A percentile compares a stretch with the other conserved stretches of the same genome.
These are phyloP conservation scores for Phoeniculus purpureus DNA, from an alignment of 2,797 vertebrate genomes.

Conservation along the genomic window DNA sequence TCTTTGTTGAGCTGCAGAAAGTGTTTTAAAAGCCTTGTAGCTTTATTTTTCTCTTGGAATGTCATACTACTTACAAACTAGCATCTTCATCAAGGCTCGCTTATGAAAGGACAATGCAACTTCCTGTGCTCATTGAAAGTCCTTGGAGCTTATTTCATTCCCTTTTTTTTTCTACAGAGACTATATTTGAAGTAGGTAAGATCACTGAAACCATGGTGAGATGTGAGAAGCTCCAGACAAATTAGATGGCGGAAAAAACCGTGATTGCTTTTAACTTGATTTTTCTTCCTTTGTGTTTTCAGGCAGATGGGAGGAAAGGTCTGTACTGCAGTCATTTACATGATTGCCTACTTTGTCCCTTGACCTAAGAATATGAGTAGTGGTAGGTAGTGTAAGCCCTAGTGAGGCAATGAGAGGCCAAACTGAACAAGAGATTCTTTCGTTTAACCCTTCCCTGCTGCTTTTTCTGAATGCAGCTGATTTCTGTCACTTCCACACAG, in stretches of 20 bases:
- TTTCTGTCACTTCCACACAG: conserved; percentile 32
- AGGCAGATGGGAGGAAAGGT: conserved; percentile 8
- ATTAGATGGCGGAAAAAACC: conserved; percentile 10
- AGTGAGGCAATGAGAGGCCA: not conserved
- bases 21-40: conserved; percentile 42
- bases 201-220: conserved; percentile 3
- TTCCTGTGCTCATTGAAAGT: conserved; percentile 8
- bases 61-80: conserved; percentile 3
- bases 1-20: conserved; percentile 42
- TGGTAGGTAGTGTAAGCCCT: not conserved
- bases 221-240: conserved; percentile 31
- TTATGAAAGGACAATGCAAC: conserved; percentile 43
- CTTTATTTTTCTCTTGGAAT: conserved; percentile 53
- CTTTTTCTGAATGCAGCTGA: conserved; percentile 37
- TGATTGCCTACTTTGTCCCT: conserved; percentile 46
- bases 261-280: conserved; percentile 27
- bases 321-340: conserved; percentile 40
- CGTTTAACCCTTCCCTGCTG: not conserved
- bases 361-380: conserved; percentile 29
- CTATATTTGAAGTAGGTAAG: conserved; percentile 55
- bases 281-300: conserved; percentile 50
- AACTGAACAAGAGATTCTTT: not conserved
- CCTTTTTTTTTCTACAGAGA: not conserved
- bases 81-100: conserved; percentile 42
- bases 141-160: conserved; percentile 34